Conservation (phyloP, 2,113 vertebrate species). For the mouse (Mus musculus) region GRCm39 chr12:90559501-90560000, state of each 20-base stretch:
- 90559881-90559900: not conserved
- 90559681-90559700: conserved; percentile 38
- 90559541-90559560: not conserved
- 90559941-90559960: not conserved
- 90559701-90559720: not conserved
- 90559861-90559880: rapidly evolving
- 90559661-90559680: not conserved
- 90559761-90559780: conserved; percentile 17
- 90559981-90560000: not conserved
- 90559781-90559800: not conserved
- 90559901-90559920: not conserved
- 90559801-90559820: not conserved
- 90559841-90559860: not conserved
- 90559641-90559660: not conserved
- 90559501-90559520: too few relatives aligned
- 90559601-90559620: conserved; percentile 9
- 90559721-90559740: not conserved
- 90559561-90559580: not conserved
- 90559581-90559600: conserved; percentile 19
- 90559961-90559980: not conserved
- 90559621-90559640: not conserved
- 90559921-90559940: rapidly evolving
- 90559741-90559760: not conserved
- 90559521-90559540: not conserved
- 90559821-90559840: not conserved